Conservation (phyloP, 2,113 vertebrate species). For the Upupa epops region DNA sequence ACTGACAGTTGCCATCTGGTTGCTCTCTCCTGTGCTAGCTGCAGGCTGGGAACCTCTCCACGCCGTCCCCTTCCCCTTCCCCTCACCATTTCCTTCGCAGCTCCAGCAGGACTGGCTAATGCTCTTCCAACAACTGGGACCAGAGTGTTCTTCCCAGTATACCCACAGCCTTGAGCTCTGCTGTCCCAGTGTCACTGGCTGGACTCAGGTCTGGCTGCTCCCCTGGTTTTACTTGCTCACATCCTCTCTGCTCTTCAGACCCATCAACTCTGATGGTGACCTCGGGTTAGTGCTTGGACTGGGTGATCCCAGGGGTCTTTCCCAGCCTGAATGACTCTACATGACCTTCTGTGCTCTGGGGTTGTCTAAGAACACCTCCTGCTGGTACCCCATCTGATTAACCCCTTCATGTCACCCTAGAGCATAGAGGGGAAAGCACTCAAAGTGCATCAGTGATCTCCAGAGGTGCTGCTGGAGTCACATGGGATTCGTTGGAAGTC, state of each 20-base stretch:
- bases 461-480: not conserved
- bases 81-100: not conserved
- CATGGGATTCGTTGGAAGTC: not conserved
- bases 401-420: too few species aligned
- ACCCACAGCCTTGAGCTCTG: not conserved
- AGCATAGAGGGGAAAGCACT: not conserved
- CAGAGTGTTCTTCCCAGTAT: too few species aligned
- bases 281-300: too few species aligned
- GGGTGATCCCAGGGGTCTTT: too few species aligned
- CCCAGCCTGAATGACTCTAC: too few species aligned
- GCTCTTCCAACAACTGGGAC: not conserved
- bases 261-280: not conserved
- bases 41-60: conserved; percentile 15
- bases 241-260: not conserved
- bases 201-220: not conserved
- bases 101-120: not conserved
- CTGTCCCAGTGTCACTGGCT: not conserved
- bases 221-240: not conserved
- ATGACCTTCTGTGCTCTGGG: not conserved
- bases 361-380: not conserved
- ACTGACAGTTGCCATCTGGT: conserved; percentile 60
- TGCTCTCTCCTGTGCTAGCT: not conserved
- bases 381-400: not conserved
- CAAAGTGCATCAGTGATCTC: not conserved
- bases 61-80: not conserved